phyloP scores from a whole-genome alignment of 53 echinoderm and acorn worm genomes.

The Stichopus horrens region DNA sequence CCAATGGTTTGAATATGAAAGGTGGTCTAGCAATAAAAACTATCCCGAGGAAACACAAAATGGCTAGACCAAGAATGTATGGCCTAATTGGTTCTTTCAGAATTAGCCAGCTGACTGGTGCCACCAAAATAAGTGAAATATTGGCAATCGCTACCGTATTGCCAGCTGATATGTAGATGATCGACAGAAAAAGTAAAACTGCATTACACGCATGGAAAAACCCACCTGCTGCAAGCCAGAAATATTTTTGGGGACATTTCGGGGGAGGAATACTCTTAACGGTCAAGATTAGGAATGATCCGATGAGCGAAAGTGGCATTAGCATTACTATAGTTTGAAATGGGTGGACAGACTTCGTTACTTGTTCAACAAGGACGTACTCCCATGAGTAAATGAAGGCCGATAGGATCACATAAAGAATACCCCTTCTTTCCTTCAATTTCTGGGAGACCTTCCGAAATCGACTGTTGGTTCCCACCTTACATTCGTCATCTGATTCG shows the following conservation, averaged over 20 bases:
- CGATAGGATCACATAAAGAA: neutral
- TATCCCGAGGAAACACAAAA: neutral
- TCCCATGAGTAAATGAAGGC: neutral
- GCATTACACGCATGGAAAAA: neutral
- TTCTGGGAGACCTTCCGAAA: neutral
- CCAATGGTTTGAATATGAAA: neutral
- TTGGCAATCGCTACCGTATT: neutral
- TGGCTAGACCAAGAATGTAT: neutral
- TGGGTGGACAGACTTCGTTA: neutral
- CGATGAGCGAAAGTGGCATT: neutral
- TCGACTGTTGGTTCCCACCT: no score
- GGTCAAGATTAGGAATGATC: neutral
- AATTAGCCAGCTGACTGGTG: neutral
- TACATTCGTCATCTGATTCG: no score
- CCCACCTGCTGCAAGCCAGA: neutral
- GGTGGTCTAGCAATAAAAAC: neutral
- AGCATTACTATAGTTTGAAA: neutral
- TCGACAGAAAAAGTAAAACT: neutral
- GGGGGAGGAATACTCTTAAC: neutral
- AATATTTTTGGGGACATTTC: neutral
- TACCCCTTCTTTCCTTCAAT: neutral
- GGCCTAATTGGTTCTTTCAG: neutral
- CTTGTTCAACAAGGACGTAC: neutral
- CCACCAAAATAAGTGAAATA: neutral
- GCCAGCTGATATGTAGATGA: neutral